These are phyloP conservation scores for Aquatica leii DNA, from an alignment of 2,888 invertebrate genomes.

Conservation along the genomic window DNA sequence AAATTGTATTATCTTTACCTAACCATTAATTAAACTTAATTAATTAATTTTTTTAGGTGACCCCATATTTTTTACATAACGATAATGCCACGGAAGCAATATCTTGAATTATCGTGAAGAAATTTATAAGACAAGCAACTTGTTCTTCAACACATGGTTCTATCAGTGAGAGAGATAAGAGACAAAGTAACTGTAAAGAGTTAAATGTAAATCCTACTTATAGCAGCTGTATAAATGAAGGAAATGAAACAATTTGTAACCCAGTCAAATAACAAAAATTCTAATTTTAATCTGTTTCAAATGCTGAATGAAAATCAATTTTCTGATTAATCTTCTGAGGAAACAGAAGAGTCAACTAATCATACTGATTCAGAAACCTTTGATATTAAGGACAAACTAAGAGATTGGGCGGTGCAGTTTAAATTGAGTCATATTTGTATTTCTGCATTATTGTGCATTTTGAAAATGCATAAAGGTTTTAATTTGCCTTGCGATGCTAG, in stretches of 20 bases:
- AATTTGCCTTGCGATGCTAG: background rate
- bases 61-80: background rate
- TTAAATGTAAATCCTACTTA: background rate
- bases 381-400: background rate
- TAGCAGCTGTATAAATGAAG: background rate
- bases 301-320: background rate
- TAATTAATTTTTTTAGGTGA: no score
- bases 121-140: background rate
- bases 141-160: background rate
- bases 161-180: background rate
- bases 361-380: background rate
- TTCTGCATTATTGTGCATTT: background rate
- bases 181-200: background rate
- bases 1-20: no score
- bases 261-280: no score
- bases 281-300: background rate
- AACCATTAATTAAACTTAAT: no score
- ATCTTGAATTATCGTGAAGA: background rate
- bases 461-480: background rate
- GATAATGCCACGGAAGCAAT: background rate
- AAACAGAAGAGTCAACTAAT: background rate
- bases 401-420: background rate
- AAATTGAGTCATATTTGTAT: background rate
- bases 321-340: background rate
- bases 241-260: background rate